Evolutionary conservation across 2,888 invertebrate genomes (phyloP).

Genomic region (Yponomeuta sedellus): DNA sequence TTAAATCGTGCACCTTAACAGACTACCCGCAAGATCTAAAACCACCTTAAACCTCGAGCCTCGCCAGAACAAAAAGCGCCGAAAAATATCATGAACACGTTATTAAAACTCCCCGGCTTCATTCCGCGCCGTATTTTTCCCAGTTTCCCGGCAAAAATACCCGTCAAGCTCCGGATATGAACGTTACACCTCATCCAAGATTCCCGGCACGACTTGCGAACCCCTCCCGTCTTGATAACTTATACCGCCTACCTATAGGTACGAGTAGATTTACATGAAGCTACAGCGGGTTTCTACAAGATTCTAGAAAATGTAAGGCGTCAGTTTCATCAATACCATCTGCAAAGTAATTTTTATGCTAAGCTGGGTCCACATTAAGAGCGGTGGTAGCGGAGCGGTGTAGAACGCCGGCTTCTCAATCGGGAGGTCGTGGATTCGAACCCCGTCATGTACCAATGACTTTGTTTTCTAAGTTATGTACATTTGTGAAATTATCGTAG

Average conservation of each 20-base stretch:
- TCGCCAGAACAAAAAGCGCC: slow-evolving; percentile 20
- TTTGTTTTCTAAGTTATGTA: no score
- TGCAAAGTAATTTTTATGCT: no score
- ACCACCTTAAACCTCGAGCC: slow-evolving; percentile 33
- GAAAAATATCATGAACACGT: slow-evolving; percentile 10
- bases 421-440: no score
- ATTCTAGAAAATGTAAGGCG: not conserved
- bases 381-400: no score
- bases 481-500: no score
- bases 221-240: slow-evolving; percentile 10
- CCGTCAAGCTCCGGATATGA: slow-evolving; percentile 7
- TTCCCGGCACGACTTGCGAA: slow-evolving; percentile 5
- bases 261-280: not conserved
- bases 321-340: not conserved
- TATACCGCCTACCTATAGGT: not conserved
- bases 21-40: no score
- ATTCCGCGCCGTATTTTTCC: not conserved
- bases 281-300: not conserved
- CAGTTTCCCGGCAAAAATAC: slow-evolving; percentile 7
- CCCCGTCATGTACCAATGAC: no score
- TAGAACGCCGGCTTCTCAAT: no score
- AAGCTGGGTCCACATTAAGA: no score
- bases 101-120: slow-evolving; percentile 7
- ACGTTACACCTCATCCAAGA: not conserved
- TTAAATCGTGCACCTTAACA: no score